Conservation (phyloP, 2,113 vertebrate species). For the Terrapene triunguis region DNA sequence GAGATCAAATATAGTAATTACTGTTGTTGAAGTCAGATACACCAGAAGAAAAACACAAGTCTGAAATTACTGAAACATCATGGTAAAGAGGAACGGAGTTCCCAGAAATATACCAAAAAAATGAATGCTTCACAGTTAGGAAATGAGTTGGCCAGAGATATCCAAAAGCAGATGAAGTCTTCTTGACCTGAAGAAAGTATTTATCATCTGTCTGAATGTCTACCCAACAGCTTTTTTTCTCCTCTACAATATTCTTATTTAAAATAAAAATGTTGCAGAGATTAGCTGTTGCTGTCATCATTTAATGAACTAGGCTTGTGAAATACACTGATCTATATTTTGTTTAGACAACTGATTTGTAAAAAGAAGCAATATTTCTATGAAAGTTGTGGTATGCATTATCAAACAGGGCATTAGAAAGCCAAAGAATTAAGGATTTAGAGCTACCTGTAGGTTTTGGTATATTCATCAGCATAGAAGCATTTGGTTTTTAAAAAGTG, state of each 20-base stretch:
- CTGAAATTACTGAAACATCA: slow-evolving; percentile 73
- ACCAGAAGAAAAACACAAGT: slow-evolving; percentile 72
- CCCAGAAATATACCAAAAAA: slow-evolving; percentile 57
- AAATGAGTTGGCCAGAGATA: slow-evolving; percentile 40
- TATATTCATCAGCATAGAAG: accelerated
- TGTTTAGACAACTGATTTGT: background rate
- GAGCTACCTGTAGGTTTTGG: background rate
- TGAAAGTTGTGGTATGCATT: background rate
- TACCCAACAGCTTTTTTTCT: slow-evolving; percentile 28
- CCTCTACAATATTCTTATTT: background rate
- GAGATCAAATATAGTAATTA: slow-evolving; percentile 66
- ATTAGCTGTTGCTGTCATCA: background rate
- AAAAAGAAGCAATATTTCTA: background rate
- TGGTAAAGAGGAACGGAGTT: slow-evolving; percentile 62
- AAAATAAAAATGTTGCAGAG: background rate
- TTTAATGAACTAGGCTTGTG: background rate
- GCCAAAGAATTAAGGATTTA: background rate
- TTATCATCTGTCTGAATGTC: slow-evolving; percentile 54
- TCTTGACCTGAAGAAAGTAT: slow-evolving; percentile 53
- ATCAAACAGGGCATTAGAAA: background rate
- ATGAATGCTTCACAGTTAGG: slow-evolving; percentile 14
- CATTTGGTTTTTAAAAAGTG: background rate
- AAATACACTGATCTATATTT: background rate
- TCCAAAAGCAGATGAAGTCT: slow-evolving; percentile 55
- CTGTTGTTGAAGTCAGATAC: slow-evolving; percentile 69